Percentiles rank a stretch among this genome's conserved stretches.
These are phyloP conservation scores for Auanema sp. DNA, from an alignment of 2,888 invertebrate species.

Conservation along the genomic window DNA sequence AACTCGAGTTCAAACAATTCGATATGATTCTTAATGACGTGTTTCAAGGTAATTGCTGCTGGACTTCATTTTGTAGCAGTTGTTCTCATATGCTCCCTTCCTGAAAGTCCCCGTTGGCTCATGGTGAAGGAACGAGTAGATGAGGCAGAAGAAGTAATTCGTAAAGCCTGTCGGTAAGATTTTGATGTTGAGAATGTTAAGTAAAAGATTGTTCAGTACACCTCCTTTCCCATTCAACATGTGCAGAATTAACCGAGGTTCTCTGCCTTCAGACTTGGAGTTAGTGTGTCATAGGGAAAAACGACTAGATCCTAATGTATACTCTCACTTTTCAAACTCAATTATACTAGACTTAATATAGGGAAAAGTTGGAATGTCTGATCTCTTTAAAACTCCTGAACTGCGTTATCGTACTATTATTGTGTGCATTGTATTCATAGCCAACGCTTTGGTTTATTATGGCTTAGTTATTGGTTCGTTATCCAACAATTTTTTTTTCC, in stretches of 20 bases:
- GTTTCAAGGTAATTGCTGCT: conserved; percentile 56
- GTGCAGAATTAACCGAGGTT: conserved; percentile 56
- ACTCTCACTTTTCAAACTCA: background rate
- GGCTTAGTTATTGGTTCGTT: conserved; percentile 60
- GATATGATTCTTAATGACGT: conserved; percentile 1
- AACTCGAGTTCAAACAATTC: background rate
- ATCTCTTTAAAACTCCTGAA: conserved; percentile 38
- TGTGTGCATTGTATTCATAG: conserved; percentile 62
- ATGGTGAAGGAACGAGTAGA: conserved; percentile 60
- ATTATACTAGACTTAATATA: too few relatives aligned
- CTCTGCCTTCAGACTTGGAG: conserved; percentile 62
- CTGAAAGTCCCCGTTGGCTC: conserved; percentile 63
- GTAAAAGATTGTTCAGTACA: conserved; percentile 27
- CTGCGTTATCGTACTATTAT: conserved; percentile 54
- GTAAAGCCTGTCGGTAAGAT: conserved; percentile 57
- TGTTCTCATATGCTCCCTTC: conserved; percentile 60
- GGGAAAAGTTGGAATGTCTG: conserved; percentile 35
- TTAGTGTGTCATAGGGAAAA: conserved; percentile 60
- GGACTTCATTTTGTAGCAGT: conserved; percentile 60
- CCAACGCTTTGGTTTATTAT: conserved; percentile 64
- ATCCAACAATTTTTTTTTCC: background rate
- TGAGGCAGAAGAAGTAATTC: conserved; percentile 63
- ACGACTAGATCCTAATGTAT: conserved; percentile 39
- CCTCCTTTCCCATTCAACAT: conserved; percentile 62
- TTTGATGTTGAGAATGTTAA: background rate